Conservation (phyloP, 64 coral and sea anemone genomes). For the Hydrozoanthus tunicans region DNA sequence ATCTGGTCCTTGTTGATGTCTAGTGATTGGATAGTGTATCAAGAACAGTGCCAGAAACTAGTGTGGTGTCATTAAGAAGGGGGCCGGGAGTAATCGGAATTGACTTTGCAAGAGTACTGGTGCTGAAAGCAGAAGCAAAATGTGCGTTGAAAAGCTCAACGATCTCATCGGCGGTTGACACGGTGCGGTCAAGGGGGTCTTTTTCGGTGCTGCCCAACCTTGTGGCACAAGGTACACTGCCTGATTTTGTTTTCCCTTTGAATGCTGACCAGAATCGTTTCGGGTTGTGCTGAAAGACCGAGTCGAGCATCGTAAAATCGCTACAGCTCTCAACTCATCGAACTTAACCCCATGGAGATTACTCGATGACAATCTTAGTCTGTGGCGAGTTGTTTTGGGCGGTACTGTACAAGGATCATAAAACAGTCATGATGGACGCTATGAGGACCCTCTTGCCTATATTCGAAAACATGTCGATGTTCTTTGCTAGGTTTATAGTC, state of each 20-base stretch:
- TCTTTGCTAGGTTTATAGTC: too few relatives aligned
- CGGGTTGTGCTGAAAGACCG: neutral
- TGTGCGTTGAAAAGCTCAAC: too few relatives aligned
- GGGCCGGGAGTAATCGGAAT: constrained; percentile 25
- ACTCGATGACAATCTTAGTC: too few relatives aligned
- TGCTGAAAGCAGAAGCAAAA: constrained; percentile 45
- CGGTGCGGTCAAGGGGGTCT: too few relatives aligned
- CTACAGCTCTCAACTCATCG: neutral
- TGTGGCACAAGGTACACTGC: neutral
- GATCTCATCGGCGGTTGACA: too few relatives aligned
- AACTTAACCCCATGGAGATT: too few relatives aligned
- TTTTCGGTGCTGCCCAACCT: neutral
- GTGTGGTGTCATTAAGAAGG: constrained; percentile 47
- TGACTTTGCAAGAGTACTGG: constrained; percentile 2
- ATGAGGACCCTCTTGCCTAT: too few relatives aligned
- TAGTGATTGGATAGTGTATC: constrained; percentile 14
- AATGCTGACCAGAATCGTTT: constrained; percentile 27
- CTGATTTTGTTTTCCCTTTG: constrained; percentile 14
- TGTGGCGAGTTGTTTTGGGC: too few relatives aligned
- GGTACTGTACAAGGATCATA: too few relatives aligned
- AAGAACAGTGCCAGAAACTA: constrained; percentile 28
- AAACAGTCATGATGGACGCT: too few relatives aligned
- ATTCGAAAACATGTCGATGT: too few relatives aligned
- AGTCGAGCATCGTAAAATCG: neutral
- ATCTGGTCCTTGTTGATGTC: constrained; percentile 44